phyloP scores from a whole-genome alignment of 2,113 vertebrate genomes.

The Sula dactylatra region DNA sequence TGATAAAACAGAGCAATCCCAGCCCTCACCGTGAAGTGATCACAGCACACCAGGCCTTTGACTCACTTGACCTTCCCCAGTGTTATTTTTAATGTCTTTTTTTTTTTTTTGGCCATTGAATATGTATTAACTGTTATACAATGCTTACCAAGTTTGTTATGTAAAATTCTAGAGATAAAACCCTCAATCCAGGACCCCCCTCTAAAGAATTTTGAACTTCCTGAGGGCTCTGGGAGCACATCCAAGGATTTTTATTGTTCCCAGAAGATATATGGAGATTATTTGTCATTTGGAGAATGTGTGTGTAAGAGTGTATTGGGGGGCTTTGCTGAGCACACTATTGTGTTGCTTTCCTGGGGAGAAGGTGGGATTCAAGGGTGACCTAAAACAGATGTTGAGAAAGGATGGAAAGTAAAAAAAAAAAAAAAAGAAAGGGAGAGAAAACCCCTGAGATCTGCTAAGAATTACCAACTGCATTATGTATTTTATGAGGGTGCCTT shows the following conservation, averaged over 20 bases:
- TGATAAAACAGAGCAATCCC: background rate
- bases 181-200: conserved; percentile 15
- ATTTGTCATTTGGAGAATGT: conserved; percentile 27
- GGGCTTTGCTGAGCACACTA: background rate
- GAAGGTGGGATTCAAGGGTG: conserved; percentile 42
- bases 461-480: conserved; percentile 12
- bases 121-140: conserved; percentile 68
- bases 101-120: background rate
- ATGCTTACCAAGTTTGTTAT: conserved; percentile 36
- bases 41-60: conserved; percentile 28
- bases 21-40: background rate
- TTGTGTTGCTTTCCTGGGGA: conserved; percentile 31
- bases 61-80: conserved; percentile 28
- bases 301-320: background rate
- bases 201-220: conserved; percentile 44
- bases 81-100: conserved; percentile 17
- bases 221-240: conserved; percentile 39
- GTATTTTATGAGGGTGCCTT: conserved; percentile 6
- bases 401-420: background rate
- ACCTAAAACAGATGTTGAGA: conserved; percentile 54
- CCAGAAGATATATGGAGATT: conserved; percentile 25
- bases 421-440: background rate
- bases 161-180: conserved; percentile 58
- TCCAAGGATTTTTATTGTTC: conserved; percentile 47
- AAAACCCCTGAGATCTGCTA: background rate